phyloP scores from a whole-genome alignment of 30 jellyfish, hydroid and myxozoan genomes.

The Rhopilema esculentum region DNA sequence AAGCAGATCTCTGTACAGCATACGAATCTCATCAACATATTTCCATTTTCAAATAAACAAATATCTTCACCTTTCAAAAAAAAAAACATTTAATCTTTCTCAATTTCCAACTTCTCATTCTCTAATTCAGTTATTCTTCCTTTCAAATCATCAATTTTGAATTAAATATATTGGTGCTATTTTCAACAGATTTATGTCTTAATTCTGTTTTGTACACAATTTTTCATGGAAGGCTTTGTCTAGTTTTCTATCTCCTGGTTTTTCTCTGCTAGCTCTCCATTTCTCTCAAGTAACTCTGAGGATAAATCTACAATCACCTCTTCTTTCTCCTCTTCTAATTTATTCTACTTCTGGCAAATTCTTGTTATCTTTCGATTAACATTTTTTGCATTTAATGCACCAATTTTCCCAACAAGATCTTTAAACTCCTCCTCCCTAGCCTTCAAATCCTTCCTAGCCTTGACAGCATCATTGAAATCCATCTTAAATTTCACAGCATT shows the following conservation, averaged over 20 bases:
- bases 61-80: slow-evolving; percentile 27
- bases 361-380: slow-evolving; percentile 3
- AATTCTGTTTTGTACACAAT: slow-evolving; percentile 6
- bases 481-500: not conserved
- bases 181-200: slow-evolving; percentile 1
- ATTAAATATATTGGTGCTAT: not conserved
- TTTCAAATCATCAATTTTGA: slow-evolving; percentile 21
- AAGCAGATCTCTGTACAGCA: slow-evolving; percentile 10
- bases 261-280: not conserved
- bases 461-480: not conserved
- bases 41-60: slow-evolving; percentile 3
- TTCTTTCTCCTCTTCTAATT: too few relatives aligned
- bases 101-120: slow-evolving; percentile 38
- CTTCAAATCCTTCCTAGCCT: slow-evolving; percentile 4
- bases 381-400: not conserved
- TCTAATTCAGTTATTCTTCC: slow-evolving; percentile 11
- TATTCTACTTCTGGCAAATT: not conserved
- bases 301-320: slow-evolving; percentile 5
- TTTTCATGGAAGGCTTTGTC: slow-evolving; percentile 9
- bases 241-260: not conserved
- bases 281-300: not conserved
- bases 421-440: not conserved
- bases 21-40: slow-evolving; percentile 12
- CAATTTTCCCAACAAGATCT: not conserved
- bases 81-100: not conserved